phyloP scores from a whole-genome alignment of 2,888 invertebrate species.

The Oscheius sp. region DNA sequence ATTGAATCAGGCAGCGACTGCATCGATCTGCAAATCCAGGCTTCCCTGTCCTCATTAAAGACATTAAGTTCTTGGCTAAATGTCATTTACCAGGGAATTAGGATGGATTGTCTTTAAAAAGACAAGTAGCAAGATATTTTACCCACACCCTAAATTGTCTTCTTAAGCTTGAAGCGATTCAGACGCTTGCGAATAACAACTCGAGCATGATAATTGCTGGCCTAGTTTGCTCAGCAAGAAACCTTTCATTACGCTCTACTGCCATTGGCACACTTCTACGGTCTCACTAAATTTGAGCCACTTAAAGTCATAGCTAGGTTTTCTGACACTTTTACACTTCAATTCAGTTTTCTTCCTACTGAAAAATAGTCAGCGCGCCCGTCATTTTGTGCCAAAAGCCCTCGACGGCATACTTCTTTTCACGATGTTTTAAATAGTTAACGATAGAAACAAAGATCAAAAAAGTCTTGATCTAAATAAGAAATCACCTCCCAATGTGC shows the following conservation, averaged over 20 bases:
- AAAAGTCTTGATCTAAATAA: too few relatives aligned
- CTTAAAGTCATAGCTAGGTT: too few relatives aligned
- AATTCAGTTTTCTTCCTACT: too few relatives aligned
- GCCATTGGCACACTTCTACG: conserved; percentile 15
- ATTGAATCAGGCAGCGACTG: conserved; percentile 32
- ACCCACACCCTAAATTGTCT: not conserved
- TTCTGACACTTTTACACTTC: too few relatives aligned
- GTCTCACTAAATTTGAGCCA: not conserved
- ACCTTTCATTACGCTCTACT: conserved; percentile 30
- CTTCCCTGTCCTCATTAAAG: conserved; percentile 24
- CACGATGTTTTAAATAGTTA: too few relatives aligned
- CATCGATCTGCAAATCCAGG: conserved; percentile 31
- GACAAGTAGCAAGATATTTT: too few relatives aligned
- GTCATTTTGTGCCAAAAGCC: too few relatives aligned
- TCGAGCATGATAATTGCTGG: conserved; percentile 35
- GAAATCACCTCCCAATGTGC: too few relatives aligned
- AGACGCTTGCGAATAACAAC: conserved; percentile 25
- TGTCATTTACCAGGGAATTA: not conserved
- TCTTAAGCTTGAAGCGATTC: conserved; percentile 4
- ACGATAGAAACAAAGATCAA: too few relatives aligned
- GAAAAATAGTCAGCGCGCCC: too few relatives aligned
- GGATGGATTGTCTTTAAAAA: not conserved
- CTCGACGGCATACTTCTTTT: too few relatives aligned
- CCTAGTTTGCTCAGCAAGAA: conserved; percentile 34
- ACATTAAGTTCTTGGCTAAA: conserved; percentile 13